These are phyloP conservation scores for Flexamia atlantica DNA, from an alignment of 2,888 invertebrate genomes.

Conservation along the genomic window DNA sequence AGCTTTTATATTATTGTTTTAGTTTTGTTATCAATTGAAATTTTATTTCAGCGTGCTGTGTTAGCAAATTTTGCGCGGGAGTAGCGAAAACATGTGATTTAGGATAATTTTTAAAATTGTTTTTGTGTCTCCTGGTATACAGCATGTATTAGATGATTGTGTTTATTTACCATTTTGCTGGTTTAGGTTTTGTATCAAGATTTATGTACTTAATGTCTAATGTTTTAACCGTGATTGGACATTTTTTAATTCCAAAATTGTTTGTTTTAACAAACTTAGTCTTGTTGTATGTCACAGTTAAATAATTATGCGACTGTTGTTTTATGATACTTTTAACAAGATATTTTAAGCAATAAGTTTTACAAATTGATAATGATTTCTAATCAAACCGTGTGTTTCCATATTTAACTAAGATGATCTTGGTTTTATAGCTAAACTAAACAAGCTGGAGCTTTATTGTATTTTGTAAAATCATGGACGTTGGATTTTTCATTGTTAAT, in stretches of 20 bases:
- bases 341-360: background rate
- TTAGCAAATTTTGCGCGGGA: background rate
- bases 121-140: background rate
- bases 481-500: no score
- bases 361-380: background rate
- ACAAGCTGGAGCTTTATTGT: no score
- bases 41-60: slow-evolving; percentile 31
- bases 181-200: background rate
- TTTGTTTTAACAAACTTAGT: background rate
- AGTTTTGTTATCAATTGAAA: slow-evolving; percentile 43
- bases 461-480: background rate
- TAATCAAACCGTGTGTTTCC: background rate
- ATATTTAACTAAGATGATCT: background rate
- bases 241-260: background rate
- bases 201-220: background rate
- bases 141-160: background rate
- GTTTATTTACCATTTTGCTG: background rate
- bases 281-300: background rate
- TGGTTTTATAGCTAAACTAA: no score
- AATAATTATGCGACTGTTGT: background rate
- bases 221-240: background rate
- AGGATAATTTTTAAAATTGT: slow-evolving; percentile 2
- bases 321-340: background rate
- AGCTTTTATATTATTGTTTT: slow-evolving; percentile 31
- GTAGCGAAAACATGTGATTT: slow-evolving; percentile 26